These are phyloP conservation scores for Lampropteryx suffumata DNA, from an alignment of 2,888 invertebrate genomes.

Conservation along the genomic window DNA sequence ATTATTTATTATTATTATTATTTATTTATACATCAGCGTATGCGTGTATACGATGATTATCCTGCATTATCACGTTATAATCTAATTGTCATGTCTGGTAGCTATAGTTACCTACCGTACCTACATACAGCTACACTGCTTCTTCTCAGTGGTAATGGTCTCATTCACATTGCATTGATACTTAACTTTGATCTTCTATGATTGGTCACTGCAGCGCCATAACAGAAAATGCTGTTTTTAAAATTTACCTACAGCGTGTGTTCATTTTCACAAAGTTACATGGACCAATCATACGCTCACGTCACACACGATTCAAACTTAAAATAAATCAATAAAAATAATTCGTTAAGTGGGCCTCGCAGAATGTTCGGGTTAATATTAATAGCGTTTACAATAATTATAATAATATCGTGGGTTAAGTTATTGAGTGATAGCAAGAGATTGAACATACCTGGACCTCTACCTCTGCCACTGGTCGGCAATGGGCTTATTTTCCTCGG, in stretches of 20 bases:
- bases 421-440: constrained; percentile 41
- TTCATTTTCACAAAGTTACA: neutral
- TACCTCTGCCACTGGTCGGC: constrained; percentile 67
- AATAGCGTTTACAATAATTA: constrained; percentile 12
- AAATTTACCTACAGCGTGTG: too few species aligned
- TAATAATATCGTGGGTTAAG: constrained; percentile 45
- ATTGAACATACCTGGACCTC: constrained; percentile 48
- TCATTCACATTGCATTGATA: too few species aligned
- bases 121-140: too few species aligned
- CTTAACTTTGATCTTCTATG: too few species aligned
- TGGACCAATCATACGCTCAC: constrained; percentile 3
- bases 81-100: too few species aligned
- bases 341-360: neutral
- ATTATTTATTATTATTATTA: too few species aligned
- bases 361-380: constrained; percentile 23
- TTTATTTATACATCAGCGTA: too few species aligned
- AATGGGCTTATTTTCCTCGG: constrained; percentile 66
- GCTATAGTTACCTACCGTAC: too few species aligned
- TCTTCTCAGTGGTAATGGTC: too few species aligned
- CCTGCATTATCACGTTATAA: too few species aligned
- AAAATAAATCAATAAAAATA: neutral
- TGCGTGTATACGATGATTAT: too few species aligned
- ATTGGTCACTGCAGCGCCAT: neutral
- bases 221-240: neutral
- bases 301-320: neutral